phyloP scores from a whole-genome alignment of 1,140 invertebrate genomes.

The Orchesella cincta region DNA sequence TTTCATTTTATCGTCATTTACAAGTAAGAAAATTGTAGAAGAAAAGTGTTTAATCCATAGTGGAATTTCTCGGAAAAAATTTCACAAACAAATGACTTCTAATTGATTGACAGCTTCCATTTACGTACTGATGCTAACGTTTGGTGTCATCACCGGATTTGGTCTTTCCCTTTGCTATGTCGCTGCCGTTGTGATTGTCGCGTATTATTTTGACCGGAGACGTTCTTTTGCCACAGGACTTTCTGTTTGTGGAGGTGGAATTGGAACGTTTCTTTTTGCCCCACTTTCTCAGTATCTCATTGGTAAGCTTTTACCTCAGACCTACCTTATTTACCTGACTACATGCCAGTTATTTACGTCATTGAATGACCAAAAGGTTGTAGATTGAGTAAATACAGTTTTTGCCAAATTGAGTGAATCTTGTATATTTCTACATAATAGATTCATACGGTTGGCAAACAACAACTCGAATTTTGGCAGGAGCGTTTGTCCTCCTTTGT shows the following conservation, averaged over 20 bases:
- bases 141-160: conserved; percentile 81
- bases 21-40: conserved; percentile 47
- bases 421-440: no score
- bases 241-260: conserved; percentile 85
- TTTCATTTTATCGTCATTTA: conserved; percentile 78
- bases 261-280: conserved; percentile 88
- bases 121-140: conserved; percentile 77
- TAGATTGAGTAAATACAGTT: not conserved
- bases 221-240: conserved; percentile 89
- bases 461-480: conserved; percentile 78
- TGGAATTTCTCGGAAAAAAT: not conserved
- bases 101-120: conserved; percentile 65
- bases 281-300: conserved; percentile 77
- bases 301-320: conserved; percentile 46
- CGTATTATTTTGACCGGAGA: conserved; percentile 92
- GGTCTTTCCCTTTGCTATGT: conserved; percentile 83
- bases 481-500: conserved; percentile 81
- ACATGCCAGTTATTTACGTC: conserved; percentile 30
- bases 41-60: conserved; percentile 9
- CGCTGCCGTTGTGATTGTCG: conserved; percentile 87
- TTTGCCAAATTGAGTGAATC: no score
- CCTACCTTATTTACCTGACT: not conserved
- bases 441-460: conserved; percentile 82
- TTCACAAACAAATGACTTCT: not conserved
- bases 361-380: not conserved